Base-by-base conservation (phyloP, 2,888 invertebrate species). In the Rhaphigaster nebulosa region DNA sequence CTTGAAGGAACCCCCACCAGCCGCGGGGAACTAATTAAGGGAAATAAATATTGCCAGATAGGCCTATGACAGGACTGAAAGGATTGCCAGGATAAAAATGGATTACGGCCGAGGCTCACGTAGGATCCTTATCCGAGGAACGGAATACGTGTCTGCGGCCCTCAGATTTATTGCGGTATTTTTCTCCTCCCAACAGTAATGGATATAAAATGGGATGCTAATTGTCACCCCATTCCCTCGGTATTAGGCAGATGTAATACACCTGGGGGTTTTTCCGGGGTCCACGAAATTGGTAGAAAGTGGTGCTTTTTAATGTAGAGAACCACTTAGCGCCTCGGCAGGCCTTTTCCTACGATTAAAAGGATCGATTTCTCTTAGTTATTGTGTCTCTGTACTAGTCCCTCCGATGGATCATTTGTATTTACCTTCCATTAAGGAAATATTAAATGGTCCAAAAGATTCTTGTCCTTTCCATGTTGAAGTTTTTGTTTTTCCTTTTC, bases 41-140 rank as follows among this genome's bases (percentile, higher is more conserved):
- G 50, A 29, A 70, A 89, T 89, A 89, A 89, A 89, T 89, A 89
- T 89, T 89, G 84, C 89, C 23, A 76, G 89, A 89, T 70, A 89
- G 56, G 29, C 29, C 50, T 76, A 89, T 76, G 89, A 89, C 89
- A 41, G 89, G 50, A 23, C 65, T 29, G 76, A 60, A 60, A 76
- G 76, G 89, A 56, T 88, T 54, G 56, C 34, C n/a, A 23, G 89
- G 45, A 50, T 89, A 89, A 89, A 89, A 89, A 89, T 89, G 89
- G 89, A 76, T 88, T 88, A 88, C 34, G 23, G 38, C 15, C 65
- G n/a, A 45, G 45, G n/a, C 23, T 41, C 84, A 84, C 84, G 84
- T 84, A 84, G 84, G 84, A 84, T 84, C 84, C 84, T 84, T 84
- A 84, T 84, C 84, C 84, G 26, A n/a, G 45, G n/a, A 84, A n/a